Conservation (phyloP, 2,888 invertebrate species). For the Andrena flavipes region DNA sequence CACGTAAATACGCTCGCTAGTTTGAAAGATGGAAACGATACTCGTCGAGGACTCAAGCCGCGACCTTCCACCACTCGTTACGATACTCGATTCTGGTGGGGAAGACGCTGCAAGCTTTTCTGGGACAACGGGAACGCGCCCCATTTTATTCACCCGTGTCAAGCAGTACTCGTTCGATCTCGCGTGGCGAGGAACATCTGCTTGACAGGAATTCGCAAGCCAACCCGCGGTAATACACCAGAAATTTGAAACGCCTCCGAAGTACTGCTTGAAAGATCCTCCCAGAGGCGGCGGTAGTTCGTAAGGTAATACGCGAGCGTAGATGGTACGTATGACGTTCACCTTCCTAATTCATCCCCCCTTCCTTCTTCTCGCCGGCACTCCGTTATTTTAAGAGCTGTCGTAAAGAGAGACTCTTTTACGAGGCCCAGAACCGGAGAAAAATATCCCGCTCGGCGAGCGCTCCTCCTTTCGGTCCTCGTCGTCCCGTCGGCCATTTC, state of each 20-base stretch:
- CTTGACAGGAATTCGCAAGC: neutral
- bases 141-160: neutral
- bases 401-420: slow-evolving; percentile 42
- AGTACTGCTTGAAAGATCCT: neutral
- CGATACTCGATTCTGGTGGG: neutral
- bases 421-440: slow-evolving; percentile 7
- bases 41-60: neutral
- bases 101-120: neutral
- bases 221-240: neutral
- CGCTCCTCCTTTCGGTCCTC: neutral
- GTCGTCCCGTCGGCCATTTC: slow-evolving; percentile 41
- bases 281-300: neutral
- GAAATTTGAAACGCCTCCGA: neutral
- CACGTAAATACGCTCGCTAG: slow-evolving; percentile 18
- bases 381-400: slow-evolving; percentile 26
- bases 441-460: slow-evolving; percentile 21
- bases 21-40: slow-evolving; percentile 2
- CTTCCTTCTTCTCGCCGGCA: neutral
- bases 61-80: neutral
- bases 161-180: neutral
- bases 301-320: neutral
- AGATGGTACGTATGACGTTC: neutral
- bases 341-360: slow-evolving; percentile 22
- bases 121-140: neutral
- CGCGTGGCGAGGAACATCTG: too few species aligned